Evolutionary conservation across 2,113 vertebrate species (phyloP), one percentile per base, ranked within the genome.

Genomic region (Zosterops borbonicus): DNA sequence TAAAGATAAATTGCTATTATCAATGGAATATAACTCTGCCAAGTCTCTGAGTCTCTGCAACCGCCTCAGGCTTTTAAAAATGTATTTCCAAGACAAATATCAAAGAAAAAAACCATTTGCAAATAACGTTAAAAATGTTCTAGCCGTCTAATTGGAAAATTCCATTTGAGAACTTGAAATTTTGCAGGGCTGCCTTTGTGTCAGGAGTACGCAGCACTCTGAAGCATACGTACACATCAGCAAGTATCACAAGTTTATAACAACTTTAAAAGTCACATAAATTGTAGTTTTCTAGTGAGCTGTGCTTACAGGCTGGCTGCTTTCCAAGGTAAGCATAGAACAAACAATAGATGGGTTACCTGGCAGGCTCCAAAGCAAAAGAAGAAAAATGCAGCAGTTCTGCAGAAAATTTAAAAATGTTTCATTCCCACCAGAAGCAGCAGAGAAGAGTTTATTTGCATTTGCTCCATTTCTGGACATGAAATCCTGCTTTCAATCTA

Each of bases 231-330:
- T 87, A 83, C 21, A 64, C 46, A 85, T 90, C 50, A 76, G 79
- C 85, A 93, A 92, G 37, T n/a, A 87, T 64, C 71, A 75, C 31
- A 46, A 20, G 60, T 82, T 90, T 85, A 9, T 76, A 94, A 79
- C 47, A 95, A 62, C 65, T 91, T 93, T 41, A 73, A 77, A 95
- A 92, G 74, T 46, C 89, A 89, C 28, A 42, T 69, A 87, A 95
- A 85, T 55, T 23, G 42, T 20, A 53, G 64, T 94, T 96, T 94
- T 92, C 81, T 90, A 56, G 55, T 29, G 59, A 62, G 28, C 33
- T 85, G 33, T 8, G 37, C 42, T 82, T 87, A 85, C 49, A 82
- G 23, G 20, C 23, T 92, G 87, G 81, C 70, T 85, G 84, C 50
- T 94, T 79, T 85, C 84, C 87, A 92, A 92, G 44, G 59, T 62